A percentile compares a stretch with the other conserved stretches of the same genome.
phyloP scores from a whole-genome alignment of 2,888 invertebrate genomes.

The Ophion obscuratus region DNA sequence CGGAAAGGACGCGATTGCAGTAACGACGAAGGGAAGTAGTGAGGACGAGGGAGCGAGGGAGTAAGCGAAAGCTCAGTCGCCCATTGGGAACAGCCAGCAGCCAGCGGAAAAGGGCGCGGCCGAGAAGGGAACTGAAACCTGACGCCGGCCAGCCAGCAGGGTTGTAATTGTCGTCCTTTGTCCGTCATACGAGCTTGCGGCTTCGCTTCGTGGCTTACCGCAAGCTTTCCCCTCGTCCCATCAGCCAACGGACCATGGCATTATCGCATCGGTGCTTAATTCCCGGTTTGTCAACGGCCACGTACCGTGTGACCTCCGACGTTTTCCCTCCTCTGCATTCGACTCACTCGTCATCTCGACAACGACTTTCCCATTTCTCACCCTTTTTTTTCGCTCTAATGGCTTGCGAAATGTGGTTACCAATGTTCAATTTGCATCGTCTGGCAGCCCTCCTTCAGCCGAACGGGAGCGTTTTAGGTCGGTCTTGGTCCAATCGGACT shows the following conservation, averaged over 20 bases:
- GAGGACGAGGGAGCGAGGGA: slow-evolving; percentile 54
- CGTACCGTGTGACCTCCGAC: slow-evolving; percentile 56
- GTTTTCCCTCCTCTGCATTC: background rate
- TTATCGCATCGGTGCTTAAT: slow-evolving; percentile 79
- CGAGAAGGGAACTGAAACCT: slow-evolving; percentile 74
- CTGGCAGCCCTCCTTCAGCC: too few relatives aligned
- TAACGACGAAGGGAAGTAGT: slow-evolving; percentile 11
- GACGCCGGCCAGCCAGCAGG: slow-evolving; percentile 75
- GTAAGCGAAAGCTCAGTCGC: slow-evolving; percentile 65
- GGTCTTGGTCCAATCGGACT: too few relatives aligned
- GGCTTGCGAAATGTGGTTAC: too few relatives aligned
- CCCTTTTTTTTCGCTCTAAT: background rate
- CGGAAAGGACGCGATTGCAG: slow-evolving; percentile 36
- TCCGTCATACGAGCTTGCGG: slow-evolving; percentile 76
- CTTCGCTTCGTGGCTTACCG: slow-evolving; percentile 73
- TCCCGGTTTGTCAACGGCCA: slow-evolving; percentile 76
- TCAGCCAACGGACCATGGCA: slow-evolving; percentile 72
- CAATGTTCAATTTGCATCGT: too few relatives aligned
- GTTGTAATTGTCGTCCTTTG: slow-evolving; percentile 82
- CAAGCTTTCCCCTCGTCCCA: slow-evolving; percentile 72
- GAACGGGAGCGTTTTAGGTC: too few relatives aligned
- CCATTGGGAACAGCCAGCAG: slow-evolving; percentile 70
- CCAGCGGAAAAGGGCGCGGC: slow-evolving; percentile 58
- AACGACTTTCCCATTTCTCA: background rate
- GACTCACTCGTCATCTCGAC: slow-evolving; percentile 37